Evolutionary conservation across 2,797 vertebrate genomes (phyloP).

Genomic region (Mycteria americana): DNA sequence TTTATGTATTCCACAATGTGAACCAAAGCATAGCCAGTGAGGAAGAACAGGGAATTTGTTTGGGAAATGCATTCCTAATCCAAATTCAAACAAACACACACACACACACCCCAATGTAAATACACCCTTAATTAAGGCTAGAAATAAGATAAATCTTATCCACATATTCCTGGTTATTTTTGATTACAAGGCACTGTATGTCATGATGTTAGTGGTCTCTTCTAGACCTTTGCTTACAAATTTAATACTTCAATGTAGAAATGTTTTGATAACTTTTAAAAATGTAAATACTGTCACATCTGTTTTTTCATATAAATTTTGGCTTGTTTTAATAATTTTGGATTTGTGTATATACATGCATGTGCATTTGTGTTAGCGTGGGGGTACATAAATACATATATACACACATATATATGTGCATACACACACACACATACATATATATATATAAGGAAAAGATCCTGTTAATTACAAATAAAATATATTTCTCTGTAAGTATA

Average conservation of each 20-base stretch:
- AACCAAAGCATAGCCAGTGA: background rate
- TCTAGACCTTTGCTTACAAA: background rate
- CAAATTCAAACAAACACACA: background rate
- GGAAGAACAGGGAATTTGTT: background rate
- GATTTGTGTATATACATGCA: background rate
- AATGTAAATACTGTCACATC: background rate
- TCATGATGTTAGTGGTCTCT: background rate
- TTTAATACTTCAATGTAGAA: background rate
- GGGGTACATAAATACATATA: accelerated
- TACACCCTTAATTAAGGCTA: background rate
- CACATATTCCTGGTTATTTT: background rate
- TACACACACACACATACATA: accelerated
- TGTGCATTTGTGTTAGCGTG: background rate
- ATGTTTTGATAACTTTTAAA: background rate
- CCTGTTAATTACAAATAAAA: background rate
- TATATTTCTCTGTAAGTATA: background rate
- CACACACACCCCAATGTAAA: background rate
- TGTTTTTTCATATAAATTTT: background rate
- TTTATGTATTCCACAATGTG: background rate
- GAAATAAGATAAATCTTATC: background rate
- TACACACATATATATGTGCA: accelerated
- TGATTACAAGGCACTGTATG: background rate
- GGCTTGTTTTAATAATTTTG: background rate
- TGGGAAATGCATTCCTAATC: background rate
- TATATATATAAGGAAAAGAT: background rate